Evolutionary conservation across 2,797 vertebrate genomes (phyloP), one percentile per base, ranked within the genome.

Genomic region (Sebastes miniatus): DNA sequence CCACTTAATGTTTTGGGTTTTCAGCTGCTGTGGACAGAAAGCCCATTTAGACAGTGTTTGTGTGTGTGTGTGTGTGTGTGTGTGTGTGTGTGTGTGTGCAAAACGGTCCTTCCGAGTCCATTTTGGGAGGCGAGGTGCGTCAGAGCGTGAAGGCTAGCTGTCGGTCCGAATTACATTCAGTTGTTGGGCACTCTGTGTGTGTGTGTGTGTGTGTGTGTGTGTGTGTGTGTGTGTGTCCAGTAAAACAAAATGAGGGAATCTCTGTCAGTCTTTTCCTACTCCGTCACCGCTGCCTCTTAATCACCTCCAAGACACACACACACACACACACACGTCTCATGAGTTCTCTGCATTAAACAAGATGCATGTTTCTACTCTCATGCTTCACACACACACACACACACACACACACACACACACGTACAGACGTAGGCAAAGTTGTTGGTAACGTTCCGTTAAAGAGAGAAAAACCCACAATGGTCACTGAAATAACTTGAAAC

Each of bases 71-170:
- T 58, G 70, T 68, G 61, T 29, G 73, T 66, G 69, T 80, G 52
- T 61, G 66, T 65, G 47, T 74, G 50, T 58, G 65, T 31, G 32
- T 76, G 59, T 20, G 66, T 83, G 74, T 76, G 62, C 80, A 79
- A 81, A 91, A 87, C 66, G 66, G 76, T 82, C 78, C 86, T 90
- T 76, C 85, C 87, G 84, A 66, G 8, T 91, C 90, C 90, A 91
- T 88, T 92, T 91, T 89, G 79, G 78, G 85, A 88, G 83, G 64
- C 57, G 80, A 86, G 78, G 86, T 92, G 89, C 86, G 25, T 89
- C 85, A 79, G 91, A 93, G 94, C 93, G 66, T 95, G 94, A 95
- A 94, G 92, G 86, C 92, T 90, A 91, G 91, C 93, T 95, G 95
- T 95, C 95, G 63, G 89, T 87, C 93, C 69, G 67, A 76, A 94